Evolutionary conservation across 2,797 vertebrate species (phyloP), one percentile per base, ranked within the genome.

Genomic region (Rhabdophis nuchalis): DNA sequence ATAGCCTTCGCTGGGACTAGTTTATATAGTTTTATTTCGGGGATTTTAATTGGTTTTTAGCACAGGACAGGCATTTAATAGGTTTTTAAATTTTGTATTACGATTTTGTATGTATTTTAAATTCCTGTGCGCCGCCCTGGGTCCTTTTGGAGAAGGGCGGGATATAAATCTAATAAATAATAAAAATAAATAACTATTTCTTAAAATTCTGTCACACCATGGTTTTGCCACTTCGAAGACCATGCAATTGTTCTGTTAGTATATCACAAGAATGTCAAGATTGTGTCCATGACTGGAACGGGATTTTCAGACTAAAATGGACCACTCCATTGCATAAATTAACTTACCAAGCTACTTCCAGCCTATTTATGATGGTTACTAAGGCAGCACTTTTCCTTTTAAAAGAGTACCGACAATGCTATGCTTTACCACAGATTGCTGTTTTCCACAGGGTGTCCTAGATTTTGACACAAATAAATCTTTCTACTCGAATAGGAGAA

Each of bases 341-440:
- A 41, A 58, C 46, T 89, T 53, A 1, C 23, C 54, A 57, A 8
- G 18, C 14, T 54, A 60, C 0, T 0, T 54, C 61, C n/a, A 5
- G 1, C 4, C 60, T 86, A 56, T 89, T 86, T 72, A 86, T 29
- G 4, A 12, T 60, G 61, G 92, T 92, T 93, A 14, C 25, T 53
- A 85, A 50, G 46, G 0, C 54, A 50, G n/a, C n/a, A 46, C 7
- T 18, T 32, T 32, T 72, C 46, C 41, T 27, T 87, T 54, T 20
- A 53, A 27, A 68, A 27, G 27, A 11, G 5, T 12, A 46, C 20
- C 36, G 46, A 64, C 29, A 25, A 87, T n/a, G 41, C 41, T 20
- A 58, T 58, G 6, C 36, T 41, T 90, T 58, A 54, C 27, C 52
- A 57, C 53, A 68, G 64, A 32, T 13, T 54, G 20, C 32, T 86